Evolutionary conservation across 2,113 vertebrate genomes (phyloP).

Genomic region (Morone chrysops): DNA sequence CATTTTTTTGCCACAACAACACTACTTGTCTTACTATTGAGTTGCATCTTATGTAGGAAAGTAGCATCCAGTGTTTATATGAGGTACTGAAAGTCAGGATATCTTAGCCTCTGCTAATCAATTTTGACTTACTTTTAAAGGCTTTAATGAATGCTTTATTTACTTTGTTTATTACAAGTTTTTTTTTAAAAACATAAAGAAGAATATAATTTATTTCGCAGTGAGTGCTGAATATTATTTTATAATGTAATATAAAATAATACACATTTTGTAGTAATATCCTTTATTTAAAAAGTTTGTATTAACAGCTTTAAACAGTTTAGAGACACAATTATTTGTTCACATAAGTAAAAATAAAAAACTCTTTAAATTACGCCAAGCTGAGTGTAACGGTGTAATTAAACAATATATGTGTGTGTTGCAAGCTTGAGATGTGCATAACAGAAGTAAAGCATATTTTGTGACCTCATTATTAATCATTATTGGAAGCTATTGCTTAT

Average conservation of each 20-base stretch:
- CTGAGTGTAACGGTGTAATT: background rate
- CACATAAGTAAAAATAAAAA: background rate
- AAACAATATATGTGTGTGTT: background rate
- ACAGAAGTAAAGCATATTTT: too few relatives aligned
- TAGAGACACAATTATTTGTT: background rate
- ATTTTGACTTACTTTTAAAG: too few relatives aligned
- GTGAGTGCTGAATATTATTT: background rate
- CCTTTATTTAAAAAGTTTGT: background rate
- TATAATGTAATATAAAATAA: background rate
- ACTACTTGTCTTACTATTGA: background rate
- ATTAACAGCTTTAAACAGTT: too few relatives aligned
- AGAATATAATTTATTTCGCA: background rate
- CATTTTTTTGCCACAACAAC: background rate
- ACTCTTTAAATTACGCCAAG: background rate
- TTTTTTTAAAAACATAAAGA: background rate
- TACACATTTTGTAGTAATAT: background rate
- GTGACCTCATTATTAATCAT: too few relatives aligned
- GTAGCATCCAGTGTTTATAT: too few relatives aligned
- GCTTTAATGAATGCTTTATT: background rate
- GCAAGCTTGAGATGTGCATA: background rate
- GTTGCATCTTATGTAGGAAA: too few relatives aligned
- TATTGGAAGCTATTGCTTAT: background rate
- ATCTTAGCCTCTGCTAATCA: background rate
- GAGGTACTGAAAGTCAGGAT: background rate
- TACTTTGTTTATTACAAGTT: background rate